Conservation (phyloP, 2,113 vertebrate species). For the Ceyx melanurus region DNA sequence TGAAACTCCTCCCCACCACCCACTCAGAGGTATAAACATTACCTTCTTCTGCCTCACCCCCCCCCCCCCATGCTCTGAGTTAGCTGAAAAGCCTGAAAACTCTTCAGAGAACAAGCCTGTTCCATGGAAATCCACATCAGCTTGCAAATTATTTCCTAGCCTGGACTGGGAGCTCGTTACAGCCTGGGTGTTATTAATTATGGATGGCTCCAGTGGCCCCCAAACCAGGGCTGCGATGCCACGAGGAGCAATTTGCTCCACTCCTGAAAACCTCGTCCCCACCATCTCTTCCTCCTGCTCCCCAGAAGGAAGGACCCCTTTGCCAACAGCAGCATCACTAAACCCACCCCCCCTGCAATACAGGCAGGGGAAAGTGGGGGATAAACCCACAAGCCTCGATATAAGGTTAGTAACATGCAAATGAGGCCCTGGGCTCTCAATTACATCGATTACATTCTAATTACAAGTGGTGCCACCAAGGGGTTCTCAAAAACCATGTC, state of each 20-base stretch:
- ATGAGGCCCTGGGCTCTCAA: conserved; percentile 61
- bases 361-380: background rate
- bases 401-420: conserved; percentile 38
- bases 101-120: background rate
- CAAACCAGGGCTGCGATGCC: background rate
- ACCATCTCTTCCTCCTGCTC: background rate
- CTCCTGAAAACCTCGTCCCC: background rate
- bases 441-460: conserved; percentile 74
- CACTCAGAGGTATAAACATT: background rate
- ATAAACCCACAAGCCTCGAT: conserved; percentile 37
- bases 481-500: conserved; percentile 57
- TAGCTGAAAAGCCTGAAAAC: background rate
- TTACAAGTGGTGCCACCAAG: conserved; percentile 65
- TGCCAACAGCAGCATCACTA: background rate
- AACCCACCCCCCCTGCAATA: background rate
- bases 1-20: background rate
- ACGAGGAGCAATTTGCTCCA: background rate
- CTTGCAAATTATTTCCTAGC: background rate
- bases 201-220: background rate
- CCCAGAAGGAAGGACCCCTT: background rate
- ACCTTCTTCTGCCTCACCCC: background rate
- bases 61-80: too few species aligned
- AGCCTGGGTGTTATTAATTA: background rate
- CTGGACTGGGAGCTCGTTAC: background rate
- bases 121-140: background rate